Conservation (phyloP, 1,140 invertebrate genomes). For the Charaxes varanes region DNA sequence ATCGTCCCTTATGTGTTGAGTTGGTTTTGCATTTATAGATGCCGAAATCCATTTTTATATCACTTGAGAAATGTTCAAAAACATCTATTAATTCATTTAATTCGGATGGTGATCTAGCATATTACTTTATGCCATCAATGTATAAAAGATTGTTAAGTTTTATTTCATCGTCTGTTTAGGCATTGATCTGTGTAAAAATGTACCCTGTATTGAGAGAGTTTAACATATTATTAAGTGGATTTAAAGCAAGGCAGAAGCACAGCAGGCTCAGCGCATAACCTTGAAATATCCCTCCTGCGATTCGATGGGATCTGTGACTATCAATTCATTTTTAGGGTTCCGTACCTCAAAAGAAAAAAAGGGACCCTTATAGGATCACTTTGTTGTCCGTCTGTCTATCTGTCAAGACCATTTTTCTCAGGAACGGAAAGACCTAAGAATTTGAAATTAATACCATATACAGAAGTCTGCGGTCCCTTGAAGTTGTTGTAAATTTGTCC, state of each 20-base stretch:
- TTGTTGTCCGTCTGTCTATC: no score
- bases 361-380: no score
- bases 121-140: conserved; percentile 16
- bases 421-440: no score
- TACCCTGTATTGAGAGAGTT: conserved; percentile 1
- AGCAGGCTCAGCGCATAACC: conserved; percentile 8
- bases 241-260: conserved; percentile 13
- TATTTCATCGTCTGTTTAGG: no score
- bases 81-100: neutral
- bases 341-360: no score
- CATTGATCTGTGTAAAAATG: conserved; percentile 1
- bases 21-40: conserved; percentile 12
- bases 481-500: no score
- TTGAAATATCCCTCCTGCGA: conserved; percentile 8
- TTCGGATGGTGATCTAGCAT: neutral
- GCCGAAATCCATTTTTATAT: conserved; percentile 7
- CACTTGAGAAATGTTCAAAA: neutral
- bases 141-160: no score
- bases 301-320: conserved; percentile 8
- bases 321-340: no score
- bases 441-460: no score
- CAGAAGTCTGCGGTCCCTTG: no score
- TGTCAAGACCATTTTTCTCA: no score
- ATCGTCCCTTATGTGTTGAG: neutral
- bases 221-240: conserved; percentile 6